Base-by-base conservation (phyloP, 2,113 vertebrate genomes). In the Phoxinus phoxinus region DNA sequence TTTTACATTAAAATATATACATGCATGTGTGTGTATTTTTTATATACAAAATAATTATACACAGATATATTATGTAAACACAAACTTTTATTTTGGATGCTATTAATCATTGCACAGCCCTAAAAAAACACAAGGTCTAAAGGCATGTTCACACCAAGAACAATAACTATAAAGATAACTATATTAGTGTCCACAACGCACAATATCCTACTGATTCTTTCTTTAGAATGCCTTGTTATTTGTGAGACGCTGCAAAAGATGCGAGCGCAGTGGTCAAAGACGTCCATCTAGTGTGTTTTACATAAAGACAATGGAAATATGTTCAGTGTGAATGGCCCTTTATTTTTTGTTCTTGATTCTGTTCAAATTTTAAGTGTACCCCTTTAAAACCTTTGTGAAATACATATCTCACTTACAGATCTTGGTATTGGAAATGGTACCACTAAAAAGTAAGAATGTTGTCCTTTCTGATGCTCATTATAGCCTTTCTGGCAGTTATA, bases 401-500 rank as follows among this genome's bases (percentile, higher is more conserved):
- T 83, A n/a, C 32, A 2, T 13, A 61, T 35, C 17, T 83, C 37
- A 86, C 2, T 94, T 79, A 56, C 87, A 99, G 98, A 98, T 94
- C 94, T 99, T 90, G 98, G 98, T 89, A 99, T 99, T 87, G 97
- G 98, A 93, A 99, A 99, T 81, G 98, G 98, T 94, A 98, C 97
- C 44, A 93, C 96, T 90, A 99, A 99, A 92, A 99, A 99, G 98
- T 99, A 92, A 97, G 97, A 61, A 37, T 65, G 6, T 72, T 32
- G 12, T 12, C 11, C 21, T 83, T 53, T 82, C 11, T 86, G 17
- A 9, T 59, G 27, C 32, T 69, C 3, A 63, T 19, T 48, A 9
- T 27, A 6, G 23, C 0, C 11, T 61, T 32, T 32, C 15, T 58
- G 25, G 27, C 7, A 3, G 25, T 56, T 75, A 25, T 2, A 75